phyloP scores from a whole-genome alignment of 2,888 invertebrate species.

The Patella depressa region DNA sequence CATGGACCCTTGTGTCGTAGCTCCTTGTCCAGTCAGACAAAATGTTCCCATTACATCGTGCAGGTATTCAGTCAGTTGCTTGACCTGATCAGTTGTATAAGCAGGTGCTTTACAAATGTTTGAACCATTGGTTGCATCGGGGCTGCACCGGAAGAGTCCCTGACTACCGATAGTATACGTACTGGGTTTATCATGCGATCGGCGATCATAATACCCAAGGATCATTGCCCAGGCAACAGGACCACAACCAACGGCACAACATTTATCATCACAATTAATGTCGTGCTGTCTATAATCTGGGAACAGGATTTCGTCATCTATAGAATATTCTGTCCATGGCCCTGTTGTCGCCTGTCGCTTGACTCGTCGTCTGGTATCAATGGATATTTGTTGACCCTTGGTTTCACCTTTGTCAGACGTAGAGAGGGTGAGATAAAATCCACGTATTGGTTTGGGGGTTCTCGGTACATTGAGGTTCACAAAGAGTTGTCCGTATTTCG shows the following conservation, averaged over 20 bases:
- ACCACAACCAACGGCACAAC: slow-evolving; percentile 28
- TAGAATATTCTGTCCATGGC: slow-evolving; percentile 13
- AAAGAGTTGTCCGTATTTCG: neutral
- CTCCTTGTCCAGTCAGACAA: slow-evolving; percentile 24
- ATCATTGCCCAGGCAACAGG: slow-evolving; percentile 35
- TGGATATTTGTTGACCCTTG: neutral
- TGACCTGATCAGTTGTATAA: slow-evolving; percentile 14
- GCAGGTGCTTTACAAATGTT: slow-evolving; percentile 25
- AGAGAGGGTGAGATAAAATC: neutral
- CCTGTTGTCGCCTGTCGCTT: slow-evolving; percentile 18
- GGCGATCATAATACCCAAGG: slow-evolving; percentile 29
- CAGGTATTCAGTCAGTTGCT: slow-evolving; percentile 18
- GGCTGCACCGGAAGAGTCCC: slow-evolving; percentile 26
- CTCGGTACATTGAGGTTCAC: neutral
- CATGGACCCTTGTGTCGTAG: slow-evolving; percentile 28
- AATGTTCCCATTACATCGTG: slow-evolving; percentile 22
- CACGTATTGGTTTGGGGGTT: neutral
- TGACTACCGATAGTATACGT: slow-evolving; percentile 16
- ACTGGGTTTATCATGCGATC: slow-evolving; percentile 19
- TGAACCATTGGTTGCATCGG: slow-evolving; percentile 25
- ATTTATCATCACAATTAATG: neutral
- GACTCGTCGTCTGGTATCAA: slow-evolving; percentile 10
- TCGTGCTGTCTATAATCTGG: slow-evolving; percentile 29
- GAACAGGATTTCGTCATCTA: slow-evolving; percentile 24
- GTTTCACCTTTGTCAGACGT: neutral